Percentiles rank a stretch among this genome's conserved stretches.
phyloP scores from a whole-genome alignment of 2,888 invertebrate genomes.

The Erebia aethiops region DNA sequence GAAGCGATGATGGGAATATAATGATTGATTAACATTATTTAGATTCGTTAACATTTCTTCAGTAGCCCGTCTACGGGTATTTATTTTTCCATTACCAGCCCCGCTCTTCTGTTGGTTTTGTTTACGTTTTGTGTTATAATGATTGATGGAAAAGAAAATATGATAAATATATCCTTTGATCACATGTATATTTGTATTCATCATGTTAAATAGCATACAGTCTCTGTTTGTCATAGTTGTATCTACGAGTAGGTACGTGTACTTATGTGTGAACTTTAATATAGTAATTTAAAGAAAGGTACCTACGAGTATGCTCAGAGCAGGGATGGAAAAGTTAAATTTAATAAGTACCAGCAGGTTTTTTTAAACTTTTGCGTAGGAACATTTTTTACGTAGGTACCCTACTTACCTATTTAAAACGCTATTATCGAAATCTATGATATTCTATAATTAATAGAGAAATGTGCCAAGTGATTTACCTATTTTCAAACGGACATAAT shows the following conservation, averaged over 20 bases:
- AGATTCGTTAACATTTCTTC: slow-evolving; percentile 42
- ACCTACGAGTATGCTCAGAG: too few relatives aligned
- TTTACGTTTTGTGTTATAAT: slow-evolving; percentile 24
- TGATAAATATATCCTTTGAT: slow-evolving; percentile 22
- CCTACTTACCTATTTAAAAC: too few relatives aligned
- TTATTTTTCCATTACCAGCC: slow-evolving; percentile 33
- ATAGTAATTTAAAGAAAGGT: too few relatives aligned
- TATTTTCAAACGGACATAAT: background rate
- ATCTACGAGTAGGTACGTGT: too few relatives aligned
- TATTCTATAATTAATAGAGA: too few relatives aligned
- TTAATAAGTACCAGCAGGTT: too few relatives aligned
- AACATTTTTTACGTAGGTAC: too few relatives aligned
- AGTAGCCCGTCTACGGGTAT: slow-evolving; percentile 30
- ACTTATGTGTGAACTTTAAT: too few relatives aligned
- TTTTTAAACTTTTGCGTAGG: too few relatives aligned
- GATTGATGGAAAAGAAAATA: slow-evolving; percentile 32
- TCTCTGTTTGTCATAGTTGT: background rate
- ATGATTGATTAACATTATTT: slow-evolving; percentile 61
- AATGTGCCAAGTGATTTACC: background rate
- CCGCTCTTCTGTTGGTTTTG: slow-evolving; percentile 15
- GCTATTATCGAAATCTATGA: too few relatives aligned
- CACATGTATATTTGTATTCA: background rate
- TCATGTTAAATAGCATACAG: background rate
- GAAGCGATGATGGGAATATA: slow-evolving; percentile 59
- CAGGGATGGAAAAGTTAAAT: too few relatives aligned